A percentile compares a stretch with the other conserved stretches of the same genome.
Conservation (phyloP, 2,113 vertebrate genomes). For the Mustela nigripes region DNA sequence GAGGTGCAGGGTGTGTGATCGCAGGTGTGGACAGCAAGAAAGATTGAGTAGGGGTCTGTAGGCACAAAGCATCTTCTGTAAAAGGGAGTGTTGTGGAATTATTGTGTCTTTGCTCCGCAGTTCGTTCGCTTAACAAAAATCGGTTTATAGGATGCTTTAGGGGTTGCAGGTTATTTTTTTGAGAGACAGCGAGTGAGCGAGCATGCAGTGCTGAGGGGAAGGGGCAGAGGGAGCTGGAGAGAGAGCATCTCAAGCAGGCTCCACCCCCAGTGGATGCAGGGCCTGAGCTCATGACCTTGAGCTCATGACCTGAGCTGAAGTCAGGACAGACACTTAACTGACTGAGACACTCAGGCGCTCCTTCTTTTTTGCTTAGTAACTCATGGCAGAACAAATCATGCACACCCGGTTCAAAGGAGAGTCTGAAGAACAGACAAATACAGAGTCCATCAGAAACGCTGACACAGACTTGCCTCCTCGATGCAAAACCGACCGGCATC, state of each 20-base stretch:
- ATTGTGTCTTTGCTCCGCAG: neutral
- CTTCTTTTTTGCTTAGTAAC: neutral
- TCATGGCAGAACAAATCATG: neutral
- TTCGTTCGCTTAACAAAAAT: neutral
- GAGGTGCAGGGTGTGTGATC: fast-evolving
- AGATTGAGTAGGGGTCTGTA: fast-evolving
- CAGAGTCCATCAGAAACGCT: neutral
- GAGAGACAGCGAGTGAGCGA: neutral
- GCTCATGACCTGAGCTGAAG: neutral
- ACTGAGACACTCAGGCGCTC: neutral
- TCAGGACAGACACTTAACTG: neutral
- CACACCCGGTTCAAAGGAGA: neutral
- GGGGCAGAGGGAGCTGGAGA: neutral
- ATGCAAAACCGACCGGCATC: neutral
- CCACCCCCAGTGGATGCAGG: neutral
- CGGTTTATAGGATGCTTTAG: neutral
- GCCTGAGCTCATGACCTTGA: neutral
- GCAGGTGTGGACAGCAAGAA: neutral
- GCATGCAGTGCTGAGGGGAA: neutral
- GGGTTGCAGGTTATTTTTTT: neutral
- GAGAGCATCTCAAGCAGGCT: neutral
- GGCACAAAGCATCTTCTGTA: neutral
- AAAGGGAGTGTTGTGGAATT: neutral
- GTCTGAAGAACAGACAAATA: neutral
- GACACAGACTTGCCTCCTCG: neutral